Evolutionary conservation across 2,888 invertebrate species (phyloP), one percentile per base, ranked within the genome.

Genomic region (Leistus spinibarbis): DNA sequence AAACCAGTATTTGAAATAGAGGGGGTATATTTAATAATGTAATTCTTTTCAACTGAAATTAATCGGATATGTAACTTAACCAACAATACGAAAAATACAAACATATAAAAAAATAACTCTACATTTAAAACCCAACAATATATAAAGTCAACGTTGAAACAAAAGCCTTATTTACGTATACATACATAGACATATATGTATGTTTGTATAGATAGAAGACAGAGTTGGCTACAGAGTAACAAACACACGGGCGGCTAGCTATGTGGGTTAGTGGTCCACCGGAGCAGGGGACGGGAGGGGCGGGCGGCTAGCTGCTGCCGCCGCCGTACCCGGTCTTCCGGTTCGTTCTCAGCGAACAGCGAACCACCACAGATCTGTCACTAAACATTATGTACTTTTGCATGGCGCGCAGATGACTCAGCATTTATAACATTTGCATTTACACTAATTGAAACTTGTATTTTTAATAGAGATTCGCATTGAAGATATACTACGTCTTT

Each of bases 181-280:
- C 20, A 20, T 23, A 17, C 16, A 24, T 9, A 17, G 65, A 9
- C 20, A 40, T 17, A 20, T 62, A 60, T 19, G 20, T 20, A 20
- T 22, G 17, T 60, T 13, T 57, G 57, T 60, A 20, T 16, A 22
- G 19, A n/a, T 10, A 17, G 54, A 54, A 60, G 19, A 60, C 64
- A 23, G 27, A 13, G n/a, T 9, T 9, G 10, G 13, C 20, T 19
- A 64, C 63, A 63, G 63, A n/a, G 20, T 27, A 56, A 17, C 27
- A 24, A 19, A 62, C 57, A 24, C 72, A 72, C 76, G 82, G 81
- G 82, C 81, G 80, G 82, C 81, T 81, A 80, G 79, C 79, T 81
- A 84, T 82, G 83, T 84, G 78, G 83, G 84, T 83, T 83, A 83
- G 80, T 81, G 84, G 82, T 81, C 84, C 82, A 84, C 82, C 83